Evolutionary conservation across 2,797 vertebrate species (phyloP).

Genomic region (Karalla daura): DNA sequence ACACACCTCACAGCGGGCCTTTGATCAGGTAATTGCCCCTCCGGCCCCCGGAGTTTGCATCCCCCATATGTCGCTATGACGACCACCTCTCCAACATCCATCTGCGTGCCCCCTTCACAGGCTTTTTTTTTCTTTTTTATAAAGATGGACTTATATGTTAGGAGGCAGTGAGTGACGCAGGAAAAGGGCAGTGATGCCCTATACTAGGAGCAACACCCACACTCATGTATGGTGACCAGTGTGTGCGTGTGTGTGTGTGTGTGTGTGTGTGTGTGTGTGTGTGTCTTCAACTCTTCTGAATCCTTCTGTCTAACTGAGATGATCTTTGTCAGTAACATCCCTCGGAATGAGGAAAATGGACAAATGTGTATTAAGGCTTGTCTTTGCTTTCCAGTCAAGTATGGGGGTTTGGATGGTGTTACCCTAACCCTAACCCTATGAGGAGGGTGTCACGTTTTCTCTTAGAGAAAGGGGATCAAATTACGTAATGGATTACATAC

Average conservation of each 20-base stretch:
- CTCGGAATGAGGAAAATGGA: background rate
- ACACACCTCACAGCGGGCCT: conserved; percentile 72
- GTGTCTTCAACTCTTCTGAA: background rate
- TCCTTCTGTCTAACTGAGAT: background rate
- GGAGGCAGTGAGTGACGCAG: conserved; percentile 22
- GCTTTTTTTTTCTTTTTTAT: too few relatives aligned
- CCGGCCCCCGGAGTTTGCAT: conserved; percentile 75
- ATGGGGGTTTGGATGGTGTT: too few relatives aligned
- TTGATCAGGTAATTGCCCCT: conserved; percentile 87
- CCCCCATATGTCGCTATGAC: conserved; percentile 80
- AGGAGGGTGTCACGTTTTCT: background rate
- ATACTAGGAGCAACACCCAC: background rate
- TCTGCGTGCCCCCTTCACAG: conserved; percentile 55
- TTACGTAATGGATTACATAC: too few relatives aligned
- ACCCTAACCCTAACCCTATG: too few relatives aligned
- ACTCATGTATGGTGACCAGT: background rate
- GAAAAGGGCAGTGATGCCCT: conserved; percentile 12
- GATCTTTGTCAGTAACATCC: background rate
- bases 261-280: background rate
- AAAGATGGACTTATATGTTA: conserved; percentile 56
- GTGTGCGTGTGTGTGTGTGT: conserved; percentile 1
- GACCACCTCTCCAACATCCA: conserved; percentile 72
- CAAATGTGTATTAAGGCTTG: conserved; percentile 1
- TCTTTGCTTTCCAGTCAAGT: conserved; percentile 22
- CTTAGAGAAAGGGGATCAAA: background rate